These are phyloP conservation scores for Parnassius apollo DNA, from an alignment of 2,888 invertebrate species.

Conservation along the genomic window DNA sequence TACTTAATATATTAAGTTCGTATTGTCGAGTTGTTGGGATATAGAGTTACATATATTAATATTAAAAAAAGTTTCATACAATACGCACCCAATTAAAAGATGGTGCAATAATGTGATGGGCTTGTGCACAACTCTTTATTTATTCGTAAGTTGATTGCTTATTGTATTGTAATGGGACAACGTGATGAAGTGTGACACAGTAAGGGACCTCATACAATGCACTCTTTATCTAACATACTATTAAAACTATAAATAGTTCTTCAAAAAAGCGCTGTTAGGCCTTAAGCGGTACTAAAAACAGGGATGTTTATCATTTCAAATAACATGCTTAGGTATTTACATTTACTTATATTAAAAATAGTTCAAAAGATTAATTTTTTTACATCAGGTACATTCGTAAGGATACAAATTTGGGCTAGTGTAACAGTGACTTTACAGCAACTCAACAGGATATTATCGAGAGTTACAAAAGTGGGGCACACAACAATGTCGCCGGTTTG, in stretches of 20 bases:
- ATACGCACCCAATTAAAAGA: slow-evolving; percentile 22
- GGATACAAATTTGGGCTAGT: neutral
- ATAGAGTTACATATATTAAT: too few species aligned
- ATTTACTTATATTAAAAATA: too few species aligned
- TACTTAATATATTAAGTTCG: too few species aligned
- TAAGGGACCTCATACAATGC: slow-evolving; percentile 32
- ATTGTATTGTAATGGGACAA: slow-evolving; percentile 69
- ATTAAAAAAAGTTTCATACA: slow-evolving; percentile 8
- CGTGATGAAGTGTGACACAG: slow-evolving; percentile 34
- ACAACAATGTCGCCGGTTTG: slow-evolving; percentile 51
- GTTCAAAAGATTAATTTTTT: too few species aligned
- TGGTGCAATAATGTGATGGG: slow-evolving; percentile 19
- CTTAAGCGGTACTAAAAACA: too few species aligned
- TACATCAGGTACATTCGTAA: too few species aligned
- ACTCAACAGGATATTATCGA: slow-evolving; percentile 27
- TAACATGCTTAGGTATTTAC: too few species aligned
- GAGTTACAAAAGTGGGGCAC: slow-evolving; percentile 42
- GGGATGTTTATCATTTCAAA: too few species aligned
- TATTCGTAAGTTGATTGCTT: slow-evolving; percentile 58
- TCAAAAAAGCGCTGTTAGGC: too few species aligned
- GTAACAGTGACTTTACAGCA: slow-evolving; percentile 16
- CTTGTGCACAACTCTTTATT: slow-evolving; percentile 33
- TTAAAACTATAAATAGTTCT: neutral
- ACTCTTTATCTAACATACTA: slow-evolving; percentile 9
- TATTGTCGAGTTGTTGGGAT: too few species aligned